Evolutionary conservation across 2,888 invertebrate species (phyloP), one percentile per base, ranked within the genome.

Genomic region (Romanomermis culicivorax): DNA sequence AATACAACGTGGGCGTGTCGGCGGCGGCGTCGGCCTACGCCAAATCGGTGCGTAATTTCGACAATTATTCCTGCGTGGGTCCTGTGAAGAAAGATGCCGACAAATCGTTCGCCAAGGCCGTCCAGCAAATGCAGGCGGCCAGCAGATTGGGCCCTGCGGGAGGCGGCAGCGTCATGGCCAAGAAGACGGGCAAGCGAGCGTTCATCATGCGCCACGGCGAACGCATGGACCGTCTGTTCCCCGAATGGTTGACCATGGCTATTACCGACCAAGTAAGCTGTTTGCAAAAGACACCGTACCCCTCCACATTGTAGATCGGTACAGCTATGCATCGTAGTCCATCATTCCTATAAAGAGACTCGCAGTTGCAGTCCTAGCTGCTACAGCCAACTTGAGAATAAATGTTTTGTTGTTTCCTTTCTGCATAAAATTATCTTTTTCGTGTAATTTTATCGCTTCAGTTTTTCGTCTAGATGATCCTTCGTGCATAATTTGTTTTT

Each of bases 181-280:
- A 11, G 23, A 11, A 11, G 23, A 45, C 45, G 17, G 45, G 45
- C 23, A 11, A 23, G 23, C 11, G 23, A n/a, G 4, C 23, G 17
- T 45, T 45, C 45, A 45, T 85, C 42, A 79, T 86, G 76, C 77
- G 91, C 0, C 91, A 91, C 72, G 89, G 87, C 1, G 91, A 91
- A 71, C 76, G 91, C 20, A 81, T 89, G 1, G 91, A 91, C 71
- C 85, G 89, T 63, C 85, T 86, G 0, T 88, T 87, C 24, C 51
- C 51, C 17, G 45, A 45, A 23, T 45, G 45, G 45, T 23, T 45
- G 23, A 45, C 17, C 11, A 23, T 45, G 45, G 45, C 45, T 7
- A 45, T 45, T 7, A 45, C 45, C 17, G 45, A 45, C 23, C 17
- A 45, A 23, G 45, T 45, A 23, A 45, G 7, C 17, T 7, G 11